Conservation (phyloP, 2,113 vertebrate genomes). For the Notarius quadriscutis region DNA sequence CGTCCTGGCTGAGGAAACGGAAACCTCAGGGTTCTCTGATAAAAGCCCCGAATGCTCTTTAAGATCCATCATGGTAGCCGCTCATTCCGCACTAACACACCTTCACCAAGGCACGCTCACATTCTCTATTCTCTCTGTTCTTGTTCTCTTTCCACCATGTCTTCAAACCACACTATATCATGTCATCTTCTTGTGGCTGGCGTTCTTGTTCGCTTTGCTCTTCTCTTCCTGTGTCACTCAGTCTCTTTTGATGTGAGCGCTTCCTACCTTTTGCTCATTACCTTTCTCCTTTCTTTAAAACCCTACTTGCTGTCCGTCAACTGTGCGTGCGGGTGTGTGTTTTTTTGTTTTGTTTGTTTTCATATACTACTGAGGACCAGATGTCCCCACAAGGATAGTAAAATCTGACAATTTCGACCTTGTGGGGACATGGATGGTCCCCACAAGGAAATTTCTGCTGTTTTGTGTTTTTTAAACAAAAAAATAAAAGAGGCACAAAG, state of each 20-base stretch:
- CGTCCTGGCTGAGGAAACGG: neutral
- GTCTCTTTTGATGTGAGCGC: constrained; percentile 24
- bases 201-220: constrained; percentile 35
- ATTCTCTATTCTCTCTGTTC: constrained; percentile 24
- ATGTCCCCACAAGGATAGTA: neutral
- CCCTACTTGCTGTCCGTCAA: neutral
- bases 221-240: constrained; percentile 54
- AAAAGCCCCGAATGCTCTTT: constrained; percentile 8
- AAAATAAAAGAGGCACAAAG: no score
- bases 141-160: neutral
- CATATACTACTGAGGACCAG: neutral
- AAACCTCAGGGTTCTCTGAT: neutral
- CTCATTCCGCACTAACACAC: constrained; percentile 14
- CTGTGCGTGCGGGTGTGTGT: neutral
- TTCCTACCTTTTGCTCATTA: constrained; percentile 50
- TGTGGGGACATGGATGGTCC: no score
- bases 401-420: no score
- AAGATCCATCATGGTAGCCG: neutral
- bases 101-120: constrained; percentile 3
- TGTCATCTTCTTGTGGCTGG: constrained; percentile 14
- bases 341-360: neutral
- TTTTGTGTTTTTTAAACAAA: no score
- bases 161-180: constrained; percentile 31
- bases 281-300: constrained; percentile 50
- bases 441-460: no score